Base-by-base conservation (phyloP, 2,888 invertebrate genomes). In the Acronicta leporina region DNA sequence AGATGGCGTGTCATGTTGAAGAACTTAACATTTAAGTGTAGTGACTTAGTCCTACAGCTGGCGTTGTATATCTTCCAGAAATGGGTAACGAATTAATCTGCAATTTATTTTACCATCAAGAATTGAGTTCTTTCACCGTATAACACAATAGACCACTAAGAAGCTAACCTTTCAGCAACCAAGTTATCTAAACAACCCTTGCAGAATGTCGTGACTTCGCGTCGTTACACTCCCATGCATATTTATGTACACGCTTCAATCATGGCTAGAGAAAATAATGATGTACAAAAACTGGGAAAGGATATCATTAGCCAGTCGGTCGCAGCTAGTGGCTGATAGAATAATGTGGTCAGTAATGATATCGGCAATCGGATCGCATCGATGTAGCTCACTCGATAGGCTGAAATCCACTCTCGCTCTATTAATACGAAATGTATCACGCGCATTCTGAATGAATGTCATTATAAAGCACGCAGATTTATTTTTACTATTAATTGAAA, bases 311-410 rank as follows among this genome's bases (percentile, higher is more conserved):
- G 53, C 56, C 43, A 35, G 55, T 64, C 59, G 46, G 61, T 66
- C 61, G 72, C 62, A 63, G 49, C 57, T 63, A 70, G 67, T 62
- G 54, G 65, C 53, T 56, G 67, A 73, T 77, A 64, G 63, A 66
- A 68, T 76, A 65, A 66, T 75, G 71, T 68, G 73, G 68, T 79
- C 64, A 62, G 69, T 81, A 82, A 82, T 81, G 76, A 75, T 75
- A 79, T 78, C 67, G 71, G 78, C 78, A 82, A 81, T 81, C 75
- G 68, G 75, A 81, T 77, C 76, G 46, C 51, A 76, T 77, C 70
- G 63, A 75, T 68, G 61, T 61, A 59, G 59, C 73, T 73, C 61
- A 69, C 61, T 75, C 70, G 72, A 79, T 79, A 78, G 76, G 75
- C 73, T 78, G 69, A 73, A 58, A 68, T 70, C 66, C 45, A 74